Percentiles rank a stretch among this genome's conserved stretches.
Conservation (phyloP, 2,113 vertebrate genomes). For the Climacteris rufus region DNA sequence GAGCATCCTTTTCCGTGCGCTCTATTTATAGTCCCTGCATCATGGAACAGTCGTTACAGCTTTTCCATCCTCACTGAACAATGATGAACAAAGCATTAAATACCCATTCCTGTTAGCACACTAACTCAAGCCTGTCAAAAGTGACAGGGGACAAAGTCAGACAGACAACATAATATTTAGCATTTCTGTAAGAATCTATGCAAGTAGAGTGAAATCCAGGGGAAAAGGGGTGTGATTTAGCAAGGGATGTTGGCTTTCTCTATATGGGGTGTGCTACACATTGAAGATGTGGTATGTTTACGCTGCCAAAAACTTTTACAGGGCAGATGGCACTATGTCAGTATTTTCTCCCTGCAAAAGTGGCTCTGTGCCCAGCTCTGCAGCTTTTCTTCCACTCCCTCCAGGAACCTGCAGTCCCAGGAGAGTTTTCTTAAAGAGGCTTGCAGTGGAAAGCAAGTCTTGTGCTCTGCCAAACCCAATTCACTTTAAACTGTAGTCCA, state of each 20-base stretch:
- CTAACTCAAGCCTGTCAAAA: neutral
- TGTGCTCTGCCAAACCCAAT: neutral
- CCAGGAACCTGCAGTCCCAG: neutral
- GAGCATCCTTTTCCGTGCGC: neutral
- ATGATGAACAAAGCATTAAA: neutral
- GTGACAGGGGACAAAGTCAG: neutral
- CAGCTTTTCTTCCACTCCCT: neutral
- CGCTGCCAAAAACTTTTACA: conserved; percentile 1
- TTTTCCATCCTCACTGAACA: neutral
- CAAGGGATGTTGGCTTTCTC: neutral
- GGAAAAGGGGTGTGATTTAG: neutral
- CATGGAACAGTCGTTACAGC: neutral
- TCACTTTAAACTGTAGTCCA: neutral
- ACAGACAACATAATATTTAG: neutral
- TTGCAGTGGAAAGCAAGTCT: neutral
- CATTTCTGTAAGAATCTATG: neutral
- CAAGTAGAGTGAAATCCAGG: neutral
- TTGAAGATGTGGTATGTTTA: neutral
- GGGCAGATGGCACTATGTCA: neutral
- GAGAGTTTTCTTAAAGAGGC: neutral
- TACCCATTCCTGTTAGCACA: neutral
- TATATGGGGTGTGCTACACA: accelerated
- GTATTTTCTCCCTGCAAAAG: neutral
- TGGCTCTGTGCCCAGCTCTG: neutral
- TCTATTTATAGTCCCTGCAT: conserved; percentile 40